Evolutionary conservation across 2,113 vertebrate genomes (phyloP).

Genomic region (Vulpes vulpes): DNA sequence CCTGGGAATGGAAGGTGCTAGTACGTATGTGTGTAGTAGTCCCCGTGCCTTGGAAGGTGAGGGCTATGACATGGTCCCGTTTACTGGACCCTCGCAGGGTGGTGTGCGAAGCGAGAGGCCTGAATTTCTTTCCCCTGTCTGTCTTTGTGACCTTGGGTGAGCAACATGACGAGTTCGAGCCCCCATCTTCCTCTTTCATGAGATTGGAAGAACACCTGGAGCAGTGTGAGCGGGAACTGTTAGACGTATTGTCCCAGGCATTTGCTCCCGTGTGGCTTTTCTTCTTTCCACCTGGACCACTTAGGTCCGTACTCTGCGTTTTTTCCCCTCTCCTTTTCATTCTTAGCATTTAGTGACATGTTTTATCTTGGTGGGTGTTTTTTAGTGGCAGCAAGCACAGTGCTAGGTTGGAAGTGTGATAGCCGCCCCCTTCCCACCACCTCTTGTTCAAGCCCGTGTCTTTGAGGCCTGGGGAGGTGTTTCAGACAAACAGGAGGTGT

Average conservation of each 20-base stretch:
- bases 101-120: rapidly evolving
- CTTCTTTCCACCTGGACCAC: background rate
- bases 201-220: background rate
- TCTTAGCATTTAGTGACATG: background rate
- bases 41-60: background rate
- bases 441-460: background rate
- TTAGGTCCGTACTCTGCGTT: background rate
- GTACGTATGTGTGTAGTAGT: background rate
- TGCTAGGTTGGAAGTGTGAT: background rate
- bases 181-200: background rate
- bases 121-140: background rate
- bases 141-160: background rate
- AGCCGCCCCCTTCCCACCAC: rapidly evolving
- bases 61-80: rapidly evolving
- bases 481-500: background rate
- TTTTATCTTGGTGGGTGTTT: background rate
- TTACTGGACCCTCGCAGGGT: background rate
- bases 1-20: background rate
- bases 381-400: background rate
- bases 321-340: background rate
- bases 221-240: too few species aligned
- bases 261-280: background rate
- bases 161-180: too few species aligned
- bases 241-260: rapidly evolving
- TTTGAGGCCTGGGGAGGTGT: background rate